Evolutionary conservation across 2,113 vertebrate species (phyloP).

Genomic region (Cyanoramphus novaezelandiae): DNA sequence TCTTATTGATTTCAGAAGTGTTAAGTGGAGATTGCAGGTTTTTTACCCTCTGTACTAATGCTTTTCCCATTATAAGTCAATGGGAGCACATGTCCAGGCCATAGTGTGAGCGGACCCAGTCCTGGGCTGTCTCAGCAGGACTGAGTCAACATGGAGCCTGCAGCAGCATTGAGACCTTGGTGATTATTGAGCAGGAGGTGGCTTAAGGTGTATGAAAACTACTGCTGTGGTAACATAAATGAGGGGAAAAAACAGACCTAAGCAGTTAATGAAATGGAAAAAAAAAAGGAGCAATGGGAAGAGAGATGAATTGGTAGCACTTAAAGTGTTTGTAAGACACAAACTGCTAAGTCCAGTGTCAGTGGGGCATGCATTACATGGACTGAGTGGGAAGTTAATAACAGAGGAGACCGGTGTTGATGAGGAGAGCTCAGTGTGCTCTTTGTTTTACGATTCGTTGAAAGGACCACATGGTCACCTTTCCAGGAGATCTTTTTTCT

Average conservation of each 20-base stretch:
- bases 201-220: background rate
- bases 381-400: slow-evolving; percentile 26
- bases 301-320: background rate
- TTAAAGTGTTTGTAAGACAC: background rate
- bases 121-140: background rate
- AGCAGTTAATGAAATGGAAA: background rate
- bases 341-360: background rate
- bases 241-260: background rate
- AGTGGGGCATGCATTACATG: background rate
- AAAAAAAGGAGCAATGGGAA: background rate
- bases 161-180: background rate
- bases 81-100: background rate
- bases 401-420: background rate
- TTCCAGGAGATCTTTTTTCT: background rate
- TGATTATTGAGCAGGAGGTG: background rate
- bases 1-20: background rate
- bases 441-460: background rate
- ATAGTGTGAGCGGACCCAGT: background rate
- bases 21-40: background rate
- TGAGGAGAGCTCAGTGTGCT: background rate
- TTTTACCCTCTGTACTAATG: background rate
- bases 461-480: background rate
- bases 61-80: background rate
- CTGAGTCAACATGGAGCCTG: background rate
- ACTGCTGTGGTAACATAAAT: background rate